Evolutionary conservation across 2,888 invertebrate species (phyloP), one percentile per base, ranked within the genome.

Genomic region (Drosophila melanosoma): DNA sequence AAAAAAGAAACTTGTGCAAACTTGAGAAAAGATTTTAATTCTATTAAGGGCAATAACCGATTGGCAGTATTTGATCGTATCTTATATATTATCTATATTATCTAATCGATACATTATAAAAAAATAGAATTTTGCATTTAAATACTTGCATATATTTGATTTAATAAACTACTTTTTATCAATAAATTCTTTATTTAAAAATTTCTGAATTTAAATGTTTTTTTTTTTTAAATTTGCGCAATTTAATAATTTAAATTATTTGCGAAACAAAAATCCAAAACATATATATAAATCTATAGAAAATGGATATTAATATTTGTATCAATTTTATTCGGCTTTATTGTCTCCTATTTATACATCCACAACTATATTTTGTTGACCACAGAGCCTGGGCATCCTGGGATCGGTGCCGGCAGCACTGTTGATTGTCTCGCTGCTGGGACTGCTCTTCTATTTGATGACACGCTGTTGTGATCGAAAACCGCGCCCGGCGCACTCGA

Each of bases 391-490:
- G 93, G 98, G 98, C 57, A 98, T 99, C 92, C 95, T 98, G 90
- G 98, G 97, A 69, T 98, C 98, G 48, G 95, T 98, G 81, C 99
- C 99, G n/a, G 98, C 98, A 69, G 97, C 97, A 48, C 96, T 98
- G 96, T 95, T 99, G 90, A 97, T 98, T 90, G 94, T 99, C 74
- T 98, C 98, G 35, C 94, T 99, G 87, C 95, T 98, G 82, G 95
- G 98, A 62, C 95, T 99, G 85, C 95, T 98, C 83, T 96, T 98
- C 90, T 99, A 98, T 94, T 95, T 99, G 92, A 96, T 98, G 93
- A 98, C 98, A 90, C 95, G 98, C 94, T 99, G 99, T 94, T 98
- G 98, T 95, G 98, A 98, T 94, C 95, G 98, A 90, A 97, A 97
- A 93, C 97, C 98, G 82, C 95, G 98, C 65, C 97, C 97, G 73